Evolutionary conservation across 1,140 invertebrate species (phyloP).

Genomic region (Eumeta japonica): DNA sequence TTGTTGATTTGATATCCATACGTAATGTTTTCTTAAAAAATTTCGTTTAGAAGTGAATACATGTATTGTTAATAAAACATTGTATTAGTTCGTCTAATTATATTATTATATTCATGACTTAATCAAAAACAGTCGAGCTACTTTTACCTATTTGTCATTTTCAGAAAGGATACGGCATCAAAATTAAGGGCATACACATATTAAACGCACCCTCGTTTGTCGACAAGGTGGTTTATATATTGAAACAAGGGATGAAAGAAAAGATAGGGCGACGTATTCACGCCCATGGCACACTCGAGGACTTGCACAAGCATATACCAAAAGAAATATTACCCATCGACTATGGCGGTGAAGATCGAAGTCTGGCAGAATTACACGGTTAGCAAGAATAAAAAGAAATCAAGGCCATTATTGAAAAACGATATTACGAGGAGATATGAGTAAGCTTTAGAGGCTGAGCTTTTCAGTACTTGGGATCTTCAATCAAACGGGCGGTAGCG

Average conservation of each 20-base stretch:
- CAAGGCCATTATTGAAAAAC: too few relatives aligned
- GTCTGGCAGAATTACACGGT: constrained; percentile 29
- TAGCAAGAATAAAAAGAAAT: constrained; percentile 6
- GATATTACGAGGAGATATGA: too few relatives aligned
- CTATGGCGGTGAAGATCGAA: constrained; percentile 48
- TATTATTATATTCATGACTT: too few relatives aligned
- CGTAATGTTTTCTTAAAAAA: too few relatives aligned
- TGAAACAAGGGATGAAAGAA: constrained; percentile 52
- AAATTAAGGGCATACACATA: constrained; percentile 64
- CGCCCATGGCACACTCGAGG: constrained; percentile 43
- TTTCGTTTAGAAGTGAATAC: background rate
- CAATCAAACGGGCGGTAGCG: too few relatives aligned
- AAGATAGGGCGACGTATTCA: constrained; percentile 53
- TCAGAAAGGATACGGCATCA: constrained; percentile 62
- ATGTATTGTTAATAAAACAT: too few relatives aligned
- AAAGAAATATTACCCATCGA: constrained; percentile 56
- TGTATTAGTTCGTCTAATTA: too few relatives aligned
- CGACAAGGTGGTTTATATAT: constrained; percentile 45
- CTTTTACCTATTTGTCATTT: too few relatives aligned
- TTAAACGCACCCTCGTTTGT: constrained; percentile 53
- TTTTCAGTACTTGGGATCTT: too few relatives aligned
- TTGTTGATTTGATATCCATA: too few relatives aligned
- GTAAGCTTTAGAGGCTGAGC: too few relatives aligned
- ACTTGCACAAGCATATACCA: constrained; percentile 52
- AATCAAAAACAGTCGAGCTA: background rate